Evolutionary conservation across 2,113 vertebrate species (phyloP), one percentile per base, ranked within the genome.

Genomic region (Falcunculus frontatus): DNA sequence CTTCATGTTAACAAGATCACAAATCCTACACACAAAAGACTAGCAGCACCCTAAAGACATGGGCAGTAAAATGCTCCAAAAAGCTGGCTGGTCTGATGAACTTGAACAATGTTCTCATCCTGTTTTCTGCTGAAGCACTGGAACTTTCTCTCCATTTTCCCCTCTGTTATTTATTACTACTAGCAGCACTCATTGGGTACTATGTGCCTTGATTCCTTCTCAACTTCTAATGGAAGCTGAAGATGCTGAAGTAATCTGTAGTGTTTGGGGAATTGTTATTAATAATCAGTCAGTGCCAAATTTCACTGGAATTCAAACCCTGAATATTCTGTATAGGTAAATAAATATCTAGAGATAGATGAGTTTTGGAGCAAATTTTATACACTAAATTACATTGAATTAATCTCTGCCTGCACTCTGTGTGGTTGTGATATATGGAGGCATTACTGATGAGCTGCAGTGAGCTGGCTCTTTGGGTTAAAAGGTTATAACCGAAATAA

Each of bases 401-500:
- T 87, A 81, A 95, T 95, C 49, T 92, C 74, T 83, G 68, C 67
- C 63, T 77, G 35, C 46, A 35, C 33, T 94, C 49, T 56, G 55
- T 1, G 3, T 6, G 17, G 15, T 22, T 88, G 21, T 93, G 78
- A 82, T 86, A 88, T 93, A 89, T 22, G 49, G 63, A 86, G 56
- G n/a, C 59, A 62, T 77, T 92, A 87, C 42, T 92, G 72, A 92
- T 80, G 78, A 96, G 42, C 77, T 84, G 59, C 39, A 50, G 27
- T 68, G 81, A 91, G 29, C 37, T 80, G 55, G 87, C 70, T 91
- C 42, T 90, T 93, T 53, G 70, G 75, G 42, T 92, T 78, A 70
- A 96, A 96, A 97, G 55, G 81, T 95, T 93, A 37, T 59, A 97
- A 75, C 67, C 89, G 92, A 87, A 83, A 95, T 87, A 83, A 82